These are phyloP conservation scores for Boloria selene DNA, from an alignment of 2,888 invertebrate species.

Conservation along the genomic window DNA sequence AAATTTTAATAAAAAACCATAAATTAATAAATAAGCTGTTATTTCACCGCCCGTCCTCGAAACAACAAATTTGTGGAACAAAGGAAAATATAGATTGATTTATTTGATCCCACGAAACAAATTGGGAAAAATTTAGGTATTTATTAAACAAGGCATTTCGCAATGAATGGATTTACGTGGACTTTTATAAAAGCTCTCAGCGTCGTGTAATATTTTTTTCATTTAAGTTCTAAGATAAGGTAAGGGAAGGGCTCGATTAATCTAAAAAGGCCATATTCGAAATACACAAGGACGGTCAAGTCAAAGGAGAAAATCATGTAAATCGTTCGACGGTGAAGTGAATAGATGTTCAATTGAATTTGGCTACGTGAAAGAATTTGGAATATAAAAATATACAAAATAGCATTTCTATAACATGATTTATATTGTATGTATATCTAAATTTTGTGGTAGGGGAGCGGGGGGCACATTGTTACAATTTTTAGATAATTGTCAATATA, in stretches of 20 bases:
- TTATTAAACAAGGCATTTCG: slow-evolving; percentile 3
- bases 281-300: slow-evolving; percentile 7
- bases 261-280: not conserved
- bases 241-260: too few relatives aligned
- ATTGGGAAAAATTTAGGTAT: slow-evolving; percentile 3
- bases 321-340: slow-evolving; percentile 1
- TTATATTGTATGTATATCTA: not conserved
- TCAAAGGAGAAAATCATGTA: slow-evolving; percentile 13
- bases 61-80: slow-evolving; percentile 14
- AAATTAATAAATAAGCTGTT: not conserved
- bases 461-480: too few relatives aligned
- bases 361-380: not conserved
- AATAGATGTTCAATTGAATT: slow-evolving; percentile 11
- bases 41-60: not conserved
- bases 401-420: not conserved
- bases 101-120: slow-evolving; percentile 15
- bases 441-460: too few relatives aligned
- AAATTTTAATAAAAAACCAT: not conserved
- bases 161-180: slow-evolving; percentile 7
- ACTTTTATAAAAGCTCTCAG: not conserved
- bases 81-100: slow-evolving; percentile 19
- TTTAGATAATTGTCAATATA: too few relatives aligned
- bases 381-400: slow-evolving; percentile 8
- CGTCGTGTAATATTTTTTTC: slow-evolving; percentile 1
- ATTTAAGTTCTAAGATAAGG: not conserved